Percentiles rank a stretch among this genome's conserved stretches.
These are phyloP conservation scores for Torymus auratus DNA, from an alignment of 2,888 invertebrate species.

Conservation along the genomic window DNA sequence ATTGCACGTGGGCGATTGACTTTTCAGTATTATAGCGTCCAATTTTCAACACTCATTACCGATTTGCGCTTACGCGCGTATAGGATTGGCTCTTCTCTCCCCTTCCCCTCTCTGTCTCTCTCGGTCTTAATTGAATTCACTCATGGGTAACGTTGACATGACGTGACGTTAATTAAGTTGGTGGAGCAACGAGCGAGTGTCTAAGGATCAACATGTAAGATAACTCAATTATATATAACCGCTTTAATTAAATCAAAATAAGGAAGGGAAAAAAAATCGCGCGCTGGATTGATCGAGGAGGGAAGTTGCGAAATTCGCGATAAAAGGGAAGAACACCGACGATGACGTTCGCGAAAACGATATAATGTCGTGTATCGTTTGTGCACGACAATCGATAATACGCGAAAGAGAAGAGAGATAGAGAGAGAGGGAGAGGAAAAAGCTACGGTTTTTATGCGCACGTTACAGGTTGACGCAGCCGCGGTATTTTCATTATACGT, in stretches of 20 bases:
- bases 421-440: too few relatives aligned
- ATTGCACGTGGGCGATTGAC: not conserved
- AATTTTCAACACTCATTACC: constrained; percentile 53
- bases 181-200: constrained; percentile 10
- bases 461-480: not conserved
- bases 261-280: not conserved
- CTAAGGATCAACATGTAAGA: constrained; percentile 50
- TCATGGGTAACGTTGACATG: constrained; percentile 52
- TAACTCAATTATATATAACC: constrained; percentile 53
- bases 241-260: constrained; percentile 43
- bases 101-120: not conserved
- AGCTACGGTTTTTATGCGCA: not conserved
- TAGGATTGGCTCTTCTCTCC: too few relatives aligned
- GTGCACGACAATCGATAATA: constrained; percentile 6
- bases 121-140: constrained; percentile 53
- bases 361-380: too few relatives aligned
- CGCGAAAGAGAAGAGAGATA: too few relatives aligned
- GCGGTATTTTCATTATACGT: constrained; percentile 35
- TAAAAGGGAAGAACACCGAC: too few relatives aligned
- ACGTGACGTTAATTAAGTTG: constrained; percentile 55
- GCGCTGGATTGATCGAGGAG: too few relatives aligned
- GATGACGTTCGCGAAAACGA: too few relatives aligned
- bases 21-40: constrained; percentile 6
- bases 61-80: not conserved
- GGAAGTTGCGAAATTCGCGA: too few relatives aligned